These are phyloP conservation scores for Calameuta pallipes DNA, from an alignment of 2,888 invertebrate genomes.

Conservation along the genomic window DNA sequence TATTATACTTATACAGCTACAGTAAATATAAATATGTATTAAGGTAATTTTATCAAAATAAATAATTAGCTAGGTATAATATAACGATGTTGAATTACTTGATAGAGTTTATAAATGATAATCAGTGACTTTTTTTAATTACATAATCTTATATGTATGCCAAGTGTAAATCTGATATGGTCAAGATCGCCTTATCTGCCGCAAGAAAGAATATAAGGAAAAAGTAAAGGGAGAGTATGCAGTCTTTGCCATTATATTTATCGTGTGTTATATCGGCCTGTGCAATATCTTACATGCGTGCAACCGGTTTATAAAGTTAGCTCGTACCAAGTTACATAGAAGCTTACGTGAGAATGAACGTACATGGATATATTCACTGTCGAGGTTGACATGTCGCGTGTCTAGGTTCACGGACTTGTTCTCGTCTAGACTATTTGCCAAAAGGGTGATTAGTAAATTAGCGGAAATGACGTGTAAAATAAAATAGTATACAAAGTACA, in stretches of 20 bases:
- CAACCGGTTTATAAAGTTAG: slow-evolving; percentile 48
- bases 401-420: slow-evolving; percentile 2
- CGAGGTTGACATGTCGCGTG: slow-evolving; percentile 41
- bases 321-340: slow-evolving; percentile 30
- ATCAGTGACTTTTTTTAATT: no score
- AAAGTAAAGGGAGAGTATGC: background rate
- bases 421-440: background rate
- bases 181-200: background rate
- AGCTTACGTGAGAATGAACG: background rate
- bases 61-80: no score
- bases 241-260: background rate
- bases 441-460: background rate
- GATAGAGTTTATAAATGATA: no score
- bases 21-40: no score
- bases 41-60: no score
- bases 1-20: no score
- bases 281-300: background rate
- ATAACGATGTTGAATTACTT: no score
- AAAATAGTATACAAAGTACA: background rate
- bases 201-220: background rate
- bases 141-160: no score
- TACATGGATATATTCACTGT: slow-evolving; percentile 42
- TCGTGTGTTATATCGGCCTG: background rate
- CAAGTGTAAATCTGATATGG: no score
- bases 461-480: background rate